A percentile compares a stretch with the other conserved stretches of the same genome.
Evolutionary conservation across 64 coral and sea anemone species (phyloP).

Genomic region (Pachyseris speciosa): DNA sequence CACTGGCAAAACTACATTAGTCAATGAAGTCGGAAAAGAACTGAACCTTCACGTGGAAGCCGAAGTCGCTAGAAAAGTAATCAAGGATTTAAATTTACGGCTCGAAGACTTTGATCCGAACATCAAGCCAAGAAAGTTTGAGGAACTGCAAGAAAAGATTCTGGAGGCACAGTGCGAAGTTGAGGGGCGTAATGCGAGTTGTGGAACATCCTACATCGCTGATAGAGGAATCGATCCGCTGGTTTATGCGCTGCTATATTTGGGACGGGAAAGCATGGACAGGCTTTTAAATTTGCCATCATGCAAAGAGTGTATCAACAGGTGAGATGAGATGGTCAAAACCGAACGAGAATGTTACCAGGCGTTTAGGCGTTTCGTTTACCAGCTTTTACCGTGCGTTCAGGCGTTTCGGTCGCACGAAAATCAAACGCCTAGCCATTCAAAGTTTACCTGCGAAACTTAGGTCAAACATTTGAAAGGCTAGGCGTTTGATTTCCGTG

Average conservation of each 20-base stretch:
- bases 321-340: conserved; percentile 33
- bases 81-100: conserved; percentile 64
- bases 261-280: conserved; percentile 54
- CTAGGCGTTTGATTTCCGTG: too few relatives aligned
- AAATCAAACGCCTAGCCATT: too few relatives aligned
- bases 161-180: conserved; percentile 61
- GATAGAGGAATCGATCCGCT: conserved; percentile 91
- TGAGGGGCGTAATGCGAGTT: conserved; percentile 35
- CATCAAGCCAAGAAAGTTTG: conserved; percentile 70
- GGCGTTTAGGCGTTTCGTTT: not conserved
- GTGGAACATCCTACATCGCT: conserved; percentile 67
- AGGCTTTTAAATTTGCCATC: conserved; percentile 44
- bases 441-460: too few relatives aligned
- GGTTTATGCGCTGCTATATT: conserved; percentile 82
- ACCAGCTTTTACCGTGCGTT: too few relatives aligned
- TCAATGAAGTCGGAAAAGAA: conserved; percentile 51
- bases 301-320: conserved; percentile 71
- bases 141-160: conserved; percentile 81
- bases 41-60: conserved; percentile 48
- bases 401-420: too few relatives aligned
- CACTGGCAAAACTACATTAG: conserved; percentile 90
- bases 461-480: too few relatives aligned
- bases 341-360: not conserved
- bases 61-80: conserved; percentile 87
- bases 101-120: conserved; percentile 92